Evolutionary conservation across 2,888 invertebrate genomes (phyloP), one percentile per base, ranked within the genome.

Genomic region (Luperina testacea): DNA sequence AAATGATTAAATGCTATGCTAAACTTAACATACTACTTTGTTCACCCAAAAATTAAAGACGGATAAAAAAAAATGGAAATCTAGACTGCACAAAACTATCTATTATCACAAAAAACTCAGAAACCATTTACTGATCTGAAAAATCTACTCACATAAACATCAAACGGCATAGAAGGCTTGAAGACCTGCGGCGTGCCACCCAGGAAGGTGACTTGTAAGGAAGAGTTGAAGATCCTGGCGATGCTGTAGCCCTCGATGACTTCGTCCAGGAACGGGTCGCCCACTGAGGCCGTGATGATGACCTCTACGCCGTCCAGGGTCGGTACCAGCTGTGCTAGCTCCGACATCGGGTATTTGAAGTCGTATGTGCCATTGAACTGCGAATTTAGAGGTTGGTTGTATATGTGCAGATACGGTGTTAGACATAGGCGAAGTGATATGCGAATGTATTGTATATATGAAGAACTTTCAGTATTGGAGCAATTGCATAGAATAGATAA

Each of bases 181-280:
- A 99, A 99, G 27, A 99, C 98, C 94, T 99, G 99, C 13, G 99
- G 98, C 0, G 98, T 97, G 57, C 98, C 99, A 0, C 99, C 99
- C 4, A 99, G 97, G 94, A 99, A 99, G 61, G 98, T 97, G 1
- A 99, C 97, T 75, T 98, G 97, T 13, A 99, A 97, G 13, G 98
- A 98, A 0, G 99, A 99, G 95, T 99, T 99, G 93, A 98, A 99
- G 72, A 99, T 98, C 87, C 99, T 89, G 0, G 99, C 98, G 80
- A 98, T 98, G 24, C 99, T 98, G 96, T 98, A 99, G 0, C 99
- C 99, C 84, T 98, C 98, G 69, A 99, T 97, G 70, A 98, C 95
- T 72, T 99, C 98, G 91, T 99, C 98, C 78, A 98, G 97, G 95
- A 98, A 99, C 72, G 98, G 97, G 90, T 99, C 99, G 0, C 99